Percentiles rank a stretch among this genome's conserved stretches.
Conservation (phyloP, 2,888 invertebrate genomes). For the Philereme transversata region DNA sequence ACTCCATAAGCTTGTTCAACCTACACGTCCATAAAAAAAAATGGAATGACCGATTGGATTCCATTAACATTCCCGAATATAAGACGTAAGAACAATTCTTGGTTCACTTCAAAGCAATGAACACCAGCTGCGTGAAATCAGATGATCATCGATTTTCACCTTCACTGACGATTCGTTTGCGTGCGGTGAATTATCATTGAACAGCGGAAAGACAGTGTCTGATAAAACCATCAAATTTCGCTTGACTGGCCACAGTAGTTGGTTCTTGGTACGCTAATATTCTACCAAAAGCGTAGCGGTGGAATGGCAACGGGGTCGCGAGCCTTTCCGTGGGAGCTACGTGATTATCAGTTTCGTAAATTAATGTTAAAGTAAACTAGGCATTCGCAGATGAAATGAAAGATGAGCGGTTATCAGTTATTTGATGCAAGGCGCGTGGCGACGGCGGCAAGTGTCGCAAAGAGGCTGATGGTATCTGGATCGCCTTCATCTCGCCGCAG, state of each 20-base stretch:
- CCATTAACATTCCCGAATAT: too few relatives aligned
- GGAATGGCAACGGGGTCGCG: slow-evolving; percentile 33
- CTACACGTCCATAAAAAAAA: too few relatives aligned
- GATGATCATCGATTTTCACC: slow-evolving; percentile 70
- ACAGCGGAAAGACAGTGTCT: slow-evolving; percentile 51
- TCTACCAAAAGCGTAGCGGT: slow-evolving; percentile 20
- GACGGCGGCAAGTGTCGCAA: slow-evolving; percentile 68
- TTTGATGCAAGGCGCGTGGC: slow-evolving; percentile 72
- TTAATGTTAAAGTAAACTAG: slow-evolving; percentile 38
- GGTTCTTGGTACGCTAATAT: slow-evolving; percentile 36
- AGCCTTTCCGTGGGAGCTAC: slow-evolving; percentile 34
- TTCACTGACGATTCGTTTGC: slow-evolving; percentile 66
- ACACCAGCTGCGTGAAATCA: slow-evolving; percentile 64
- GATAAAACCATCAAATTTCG: slow-evolving; percentile 49
- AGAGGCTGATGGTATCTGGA: slow-evolving; percentile 66
- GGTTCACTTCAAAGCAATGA: slow-evolving; percentile 39
- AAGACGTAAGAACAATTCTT: background rate
- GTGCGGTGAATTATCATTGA: slow-evolving; percentile 60
- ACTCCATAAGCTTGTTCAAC: too few relatives aligned
- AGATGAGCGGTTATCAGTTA: slow-evolving; percentile 72
- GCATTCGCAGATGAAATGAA: slow-evolving; percentile 66
- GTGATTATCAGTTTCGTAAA: slow-evolving; percentile 30
- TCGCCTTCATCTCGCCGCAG: slow-evolving; percentile 74
- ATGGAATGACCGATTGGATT: too few relatives aligned
- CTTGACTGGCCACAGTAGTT: slow-evolving; percentile 54